Evolutionary conservation across 2,888 invertebrate species (phyloP), one percentile per base, ranked within the genome.

Genomic region (Volucella bombylans): DNA sequence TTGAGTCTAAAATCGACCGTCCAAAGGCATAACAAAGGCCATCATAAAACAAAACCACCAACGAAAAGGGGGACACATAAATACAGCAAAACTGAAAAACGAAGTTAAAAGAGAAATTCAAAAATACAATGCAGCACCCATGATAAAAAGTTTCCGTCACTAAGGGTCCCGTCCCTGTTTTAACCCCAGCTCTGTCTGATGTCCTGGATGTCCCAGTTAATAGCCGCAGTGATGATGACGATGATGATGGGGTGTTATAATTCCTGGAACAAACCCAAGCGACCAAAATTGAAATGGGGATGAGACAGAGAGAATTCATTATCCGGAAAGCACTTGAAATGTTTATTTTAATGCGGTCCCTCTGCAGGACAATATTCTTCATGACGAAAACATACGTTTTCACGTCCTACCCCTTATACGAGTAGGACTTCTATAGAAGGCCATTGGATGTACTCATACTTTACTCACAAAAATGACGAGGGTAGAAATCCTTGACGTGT

Each of bases 241-340:
- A 57, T 8, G 71, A 62, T 55, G 62, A 78, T 72, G 78, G 76
- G 81, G 85, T 81, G 85, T 77, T 76, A 85, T 85, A 81, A 85
- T 85, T 81, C 76, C 81, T 76, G 62, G 76, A 80, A 80, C 72
- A 72, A 55, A 76, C 76, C 76, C 50, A 76, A 85, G 68, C 81
- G 72, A 23, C 23, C 23, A 23, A 23, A 23, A 23, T 23, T 23
- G 23, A 23, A 81, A 81, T 85, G 72, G 85, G 76, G 47, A 79
- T 69, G 86, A 86, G 23, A 4, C 23, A 4, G 23, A 23, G 23
- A 23, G 86, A 87, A 87, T 87, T 87, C 87, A 87, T 87, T 87
- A 87, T 87, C 86, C 86, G 86, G 86, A 87, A 87, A 87, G 87
- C 87, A 87, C 87, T 87, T 87, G 86, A 87, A 87, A 81, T 86